A percentile compares a stretch with the other conserved stretches of the same genome.
Evolutionary conservation across 1,140 invertebrate genomes (phyloP).

Genomic region (Neodiprion lecontei): DNA sequence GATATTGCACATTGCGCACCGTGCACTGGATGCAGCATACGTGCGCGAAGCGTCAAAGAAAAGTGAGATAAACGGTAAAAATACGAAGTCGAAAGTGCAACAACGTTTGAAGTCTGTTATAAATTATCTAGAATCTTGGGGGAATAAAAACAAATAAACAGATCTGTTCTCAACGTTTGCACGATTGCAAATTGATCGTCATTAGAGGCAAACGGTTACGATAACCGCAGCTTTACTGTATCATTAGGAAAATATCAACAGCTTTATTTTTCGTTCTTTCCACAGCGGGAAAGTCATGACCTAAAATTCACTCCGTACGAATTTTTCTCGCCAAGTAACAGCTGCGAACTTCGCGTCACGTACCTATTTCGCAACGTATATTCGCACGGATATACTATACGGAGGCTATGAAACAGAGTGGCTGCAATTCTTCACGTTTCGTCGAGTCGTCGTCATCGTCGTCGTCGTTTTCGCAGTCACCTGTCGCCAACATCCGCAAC

Average conservation of each 20-base stretch:
- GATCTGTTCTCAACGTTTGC: too few species aligned
- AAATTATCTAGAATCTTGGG: too few species aligned
- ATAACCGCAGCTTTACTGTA: too few species aligned
- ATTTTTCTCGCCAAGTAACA: neutral
- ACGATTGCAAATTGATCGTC: too few species aligned
- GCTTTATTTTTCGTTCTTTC: constrained; percentile 9
- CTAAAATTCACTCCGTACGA: constrained; percentile 31
- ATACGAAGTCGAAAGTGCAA: too few species aligned
- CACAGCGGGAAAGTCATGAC: constrained; percentile 19
- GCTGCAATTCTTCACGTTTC: neutral
- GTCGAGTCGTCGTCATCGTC: neutral
- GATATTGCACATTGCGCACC: too few species aligned
- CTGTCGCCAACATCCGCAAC: neutral
- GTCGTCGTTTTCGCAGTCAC: neutral
- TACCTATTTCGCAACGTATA: constrained; percentile 25
- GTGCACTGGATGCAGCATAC: too few species aligned
- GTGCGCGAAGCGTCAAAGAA: too few species aligned
- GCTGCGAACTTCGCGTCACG: neutral
- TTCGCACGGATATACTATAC: neutral
- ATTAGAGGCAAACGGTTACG: too few species aligned
- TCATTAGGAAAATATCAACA: neutral
- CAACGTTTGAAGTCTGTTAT: too few species aligned
- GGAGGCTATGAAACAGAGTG: neutral
- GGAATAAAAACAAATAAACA: too few species aligned
- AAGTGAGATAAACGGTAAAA: too few species aligned